Evolutionary conservation across 2,113 vertebrate genomes (phyloP).

Genomic region (Scalopus aquaticus): DNA sequence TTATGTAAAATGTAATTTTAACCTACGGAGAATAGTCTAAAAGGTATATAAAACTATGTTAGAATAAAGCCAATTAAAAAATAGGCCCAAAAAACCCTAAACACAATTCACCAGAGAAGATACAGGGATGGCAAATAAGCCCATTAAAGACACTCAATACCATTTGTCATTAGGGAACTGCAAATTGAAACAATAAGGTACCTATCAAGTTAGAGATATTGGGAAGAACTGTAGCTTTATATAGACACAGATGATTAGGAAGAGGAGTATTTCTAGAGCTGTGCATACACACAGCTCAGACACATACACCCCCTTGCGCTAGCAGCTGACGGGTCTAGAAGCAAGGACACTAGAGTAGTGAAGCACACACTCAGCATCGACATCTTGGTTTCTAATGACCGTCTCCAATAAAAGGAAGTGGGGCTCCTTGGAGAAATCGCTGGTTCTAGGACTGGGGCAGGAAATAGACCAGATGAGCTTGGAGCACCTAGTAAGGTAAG

Average conservation of each 20-base stretch:
- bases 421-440: not conserved
- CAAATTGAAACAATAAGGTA: slow-evolving; percentile 42
- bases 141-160: slow-evolving; percentile 15
- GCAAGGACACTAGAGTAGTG: not conserved
- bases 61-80: slow-evolving; percentile 48
- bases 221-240: slow-evolving; percentile 2
- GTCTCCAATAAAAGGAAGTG: slow-evolving; percentile 9
- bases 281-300: not conserved
- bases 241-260: not conserved
- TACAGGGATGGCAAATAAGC: not conserved
- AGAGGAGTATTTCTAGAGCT: not conserved
- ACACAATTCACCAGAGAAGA: not conserved
- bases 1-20: slow-evolving; percentile 26
- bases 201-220: not conserved
- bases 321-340: not conserved
- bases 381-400: slow-evolving; percentile 25
- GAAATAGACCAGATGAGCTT: not conserved
- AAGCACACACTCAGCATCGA: not conserved
- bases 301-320: not conserved
- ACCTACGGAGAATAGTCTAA: not conserved
- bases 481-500: not conserved
- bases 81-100: not conserved
- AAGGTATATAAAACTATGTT: slow-evolving; percentile 16
- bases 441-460: not conserved
- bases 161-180: slow-evolving; percentile 36